Evolutionary conservation across 2,113 vertebrate genomes (phyloP).

Genomic region (Ardeotis arabs): DNA sequence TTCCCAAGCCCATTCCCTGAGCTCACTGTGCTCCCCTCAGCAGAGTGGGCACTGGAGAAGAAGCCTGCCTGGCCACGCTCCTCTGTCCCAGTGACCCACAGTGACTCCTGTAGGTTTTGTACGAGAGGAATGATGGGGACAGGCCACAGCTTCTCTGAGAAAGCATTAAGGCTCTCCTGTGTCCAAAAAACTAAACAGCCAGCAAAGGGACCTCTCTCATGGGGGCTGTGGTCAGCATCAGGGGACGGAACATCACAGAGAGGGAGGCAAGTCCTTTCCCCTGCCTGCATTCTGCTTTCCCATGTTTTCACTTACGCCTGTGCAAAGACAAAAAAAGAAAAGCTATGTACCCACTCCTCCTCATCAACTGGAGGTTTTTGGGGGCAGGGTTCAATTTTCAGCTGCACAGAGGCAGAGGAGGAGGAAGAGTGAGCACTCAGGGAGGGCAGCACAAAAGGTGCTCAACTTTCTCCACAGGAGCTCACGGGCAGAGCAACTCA

Average conservation of each 20-base stretch:
- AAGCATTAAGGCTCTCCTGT: neutral
- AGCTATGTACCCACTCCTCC: neutral
- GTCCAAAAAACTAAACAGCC: neutral
- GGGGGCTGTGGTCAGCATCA: neutral
- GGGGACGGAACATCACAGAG: neutral
- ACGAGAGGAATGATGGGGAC: accelerated
- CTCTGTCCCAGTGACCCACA: accelerated
- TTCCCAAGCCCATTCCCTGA: neutral
- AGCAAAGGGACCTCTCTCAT: neutral
- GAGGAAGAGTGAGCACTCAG: neutral
- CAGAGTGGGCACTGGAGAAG: neutral
- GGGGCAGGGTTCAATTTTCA: neutral
- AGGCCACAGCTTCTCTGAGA: neutral
- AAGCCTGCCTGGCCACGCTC: accelerated
- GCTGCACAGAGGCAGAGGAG: neutral
- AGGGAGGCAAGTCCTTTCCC: neutral
- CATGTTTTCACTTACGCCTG: neutral
- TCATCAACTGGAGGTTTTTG: neutral
- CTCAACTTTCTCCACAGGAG: neutral
- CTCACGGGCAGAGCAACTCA: neutral
- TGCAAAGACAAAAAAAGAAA: neutral
- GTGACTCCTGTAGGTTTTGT: neutral
- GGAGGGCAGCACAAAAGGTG: neutral
- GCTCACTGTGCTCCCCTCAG: accelerated
- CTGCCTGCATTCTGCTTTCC: neutral